Evolutionary conservation across 2,113 vertebrate genomes (phyloP).

Genomic region (Ciconia maguari): DNA sequence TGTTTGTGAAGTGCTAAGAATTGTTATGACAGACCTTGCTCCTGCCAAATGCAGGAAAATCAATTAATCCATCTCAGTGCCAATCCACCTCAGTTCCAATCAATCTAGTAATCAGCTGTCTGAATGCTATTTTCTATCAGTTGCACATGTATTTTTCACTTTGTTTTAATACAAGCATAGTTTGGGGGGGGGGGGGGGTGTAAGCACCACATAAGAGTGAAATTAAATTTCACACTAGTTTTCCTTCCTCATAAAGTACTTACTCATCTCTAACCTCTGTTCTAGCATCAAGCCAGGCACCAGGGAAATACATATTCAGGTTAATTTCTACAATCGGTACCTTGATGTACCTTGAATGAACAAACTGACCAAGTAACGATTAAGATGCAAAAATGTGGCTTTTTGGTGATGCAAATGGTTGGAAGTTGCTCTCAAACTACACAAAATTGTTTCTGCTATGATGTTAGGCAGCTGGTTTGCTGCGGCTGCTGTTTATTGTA

Average conservation of each 20-base stretch:
- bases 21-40: neutral
- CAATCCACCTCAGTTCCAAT: neutral
- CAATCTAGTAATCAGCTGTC: neutral
- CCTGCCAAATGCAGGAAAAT: slow-evolving; percentile 26
- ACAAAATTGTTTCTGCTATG: neutral
- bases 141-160: neutral
- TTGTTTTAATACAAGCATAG: neutral
- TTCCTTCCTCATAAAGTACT: neutral
- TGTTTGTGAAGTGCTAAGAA: neutral
- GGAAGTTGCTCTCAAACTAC: neutral
- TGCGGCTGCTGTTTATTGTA: neutral
- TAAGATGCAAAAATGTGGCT: neutral
- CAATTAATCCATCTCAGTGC: slow-evolving; percentile 21
- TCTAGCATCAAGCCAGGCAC: neutral
- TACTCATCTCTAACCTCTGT: neutral
- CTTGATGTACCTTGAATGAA: neutral
- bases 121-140: neutral
- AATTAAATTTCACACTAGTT: neutral
- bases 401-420: neutral
- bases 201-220: neutral
- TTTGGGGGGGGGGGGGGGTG: too few relatives aligned
- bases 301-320: neutral
- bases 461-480: neutral
- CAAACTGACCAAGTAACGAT: neutral
- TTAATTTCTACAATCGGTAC: neutral